A percentile compares a stretch with the other conserved stretches of the same genome.
Conservation (phyloP, 2,888 invertebrate genomes). For the Eristalis arbustorum region DNA sequence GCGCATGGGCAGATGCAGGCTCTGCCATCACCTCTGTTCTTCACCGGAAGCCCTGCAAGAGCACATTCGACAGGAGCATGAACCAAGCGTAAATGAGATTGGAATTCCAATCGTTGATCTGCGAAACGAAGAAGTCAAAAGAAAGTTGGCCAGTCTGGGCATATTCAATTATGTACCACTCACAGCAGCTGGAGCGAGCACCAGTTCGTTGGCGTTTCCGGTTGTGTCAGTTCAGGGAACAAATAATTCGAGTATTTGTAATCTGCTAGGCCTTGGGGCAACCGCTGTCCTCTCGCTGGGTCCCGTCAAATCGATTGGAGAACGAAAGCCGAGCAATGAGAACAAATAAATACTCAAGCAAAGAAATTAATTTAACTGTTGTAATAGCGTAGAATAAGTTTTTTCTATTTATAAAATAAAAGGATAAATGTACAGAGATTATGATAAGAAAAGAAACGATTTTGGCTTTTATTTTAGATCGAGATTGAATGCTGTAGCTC, state of each 20-base stretch:
- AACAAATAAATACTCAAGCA: conserved; percentile 49
- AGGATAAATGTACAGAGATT: neutral
- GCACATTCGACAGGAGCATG: conserved; percentile 85
- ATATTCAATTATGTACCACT: conserved; percentile 88
- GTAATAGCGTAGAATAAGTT: conserved; percentile 14
- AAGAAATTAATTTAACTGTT: conserved; percentile 5
- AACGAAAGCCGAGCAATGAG: conserved; percentile 44
- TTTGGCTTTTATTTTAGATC: neutral
- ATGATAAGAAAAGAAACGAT: neutral
- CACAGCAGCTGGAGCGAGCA: conserved; percentile 82
- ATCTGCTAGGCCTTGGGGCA: conserved; percentile 85
- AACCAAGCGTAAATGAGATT: conserved; percentile 83
- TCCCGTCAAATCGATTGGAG: conserved; percentile 84
- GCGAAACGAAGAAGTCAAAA: conserved; percentile 85
- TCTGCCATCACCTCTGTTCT: conserved; percentile 88
- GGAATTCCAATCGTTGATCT: conserved; percentile 88
- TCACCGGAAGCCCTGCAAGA: conserved; percentile 82
- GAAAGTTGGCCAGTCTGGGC: conserved; percentile 84
- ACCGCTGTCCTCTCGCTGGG: conserved; percentile 87
- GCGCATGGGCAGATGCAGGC: conserved; percentile 83
- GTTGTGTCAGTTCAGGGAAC: conserved; percentile 85
- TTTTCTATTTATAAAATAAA: conserved; percentile 54
- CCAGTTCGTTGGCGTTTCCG: conserved; percentile 86
- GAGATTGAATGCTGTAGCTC: too few relatives aligned
- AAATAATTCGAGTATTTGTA: conserved; percentile 83